Conservation (phyloP, 2,888 invertebrate genomes). For the Hemaris fuciformis region DNA sequence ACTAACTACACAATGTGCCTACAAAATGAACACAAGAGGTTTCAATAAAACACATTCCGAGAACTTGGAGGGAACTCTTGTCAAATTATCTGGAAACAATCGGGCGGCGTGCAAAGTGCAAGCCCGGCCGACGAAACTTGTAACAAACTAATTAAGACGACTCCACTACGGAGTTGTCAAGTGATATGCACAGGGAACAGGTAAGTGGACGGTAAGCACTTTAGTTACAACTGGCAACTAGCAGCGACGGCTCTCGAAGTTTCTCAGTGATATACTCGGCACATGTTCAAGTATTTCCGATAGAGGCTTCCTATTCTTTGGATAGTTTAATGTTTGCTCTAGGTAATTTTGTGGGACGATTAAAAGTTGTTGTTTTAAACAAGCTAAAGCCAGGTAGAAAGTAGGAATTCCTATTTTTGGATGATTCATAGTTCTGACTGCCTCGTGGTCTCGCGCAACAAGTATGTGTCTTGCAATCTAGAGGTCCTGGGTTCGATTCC, state of each 20-base stretch:
- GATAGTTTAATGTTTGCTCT: background rate
- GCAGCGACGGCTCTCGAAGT: background rate
- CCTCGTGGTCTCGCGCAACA: too few relatives aligned
- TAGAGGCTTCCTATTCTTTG: background rate
- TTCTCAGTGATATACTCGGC: background rate
- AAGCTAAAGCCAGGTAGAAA: too few relatives aligned
- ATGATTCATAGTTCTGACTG: too few relatives aligned
- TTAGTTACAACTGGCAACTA: background rate
- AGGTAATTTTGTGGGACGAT: too few relatives aligned
- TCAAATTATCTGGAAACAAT: background rate
- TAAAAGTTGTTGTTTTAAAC: too few relatives aligned
- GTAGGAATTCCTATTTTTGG: too few relatives aligned
- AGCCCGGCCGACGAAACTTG: background rate
- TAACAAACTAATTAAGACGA: slow-evolving; percentile 11
- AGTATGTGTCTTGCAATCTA: too few relatives aligned
- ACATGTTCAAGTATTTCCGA: background rate
- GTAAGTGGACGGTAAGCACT: slow-evolving; percentile 2
- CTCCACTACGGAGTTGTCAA: background rate
- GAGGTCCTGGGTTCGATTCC: too few relatives aligned
- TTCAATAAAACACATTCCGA: background rate
- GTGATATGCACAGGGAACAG: background rate
- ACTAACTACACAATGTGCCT: too few relatives aligned
- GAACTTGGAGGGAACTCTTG: background rate
- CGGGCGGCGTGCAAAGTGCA: background rate
- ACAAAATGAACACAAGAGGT: background rate